These are phyloP conservation scores for Thereva unica DNA, from an alignment of 2,888 invertebrate genomes.

Conservation along the genomic window DNA sequence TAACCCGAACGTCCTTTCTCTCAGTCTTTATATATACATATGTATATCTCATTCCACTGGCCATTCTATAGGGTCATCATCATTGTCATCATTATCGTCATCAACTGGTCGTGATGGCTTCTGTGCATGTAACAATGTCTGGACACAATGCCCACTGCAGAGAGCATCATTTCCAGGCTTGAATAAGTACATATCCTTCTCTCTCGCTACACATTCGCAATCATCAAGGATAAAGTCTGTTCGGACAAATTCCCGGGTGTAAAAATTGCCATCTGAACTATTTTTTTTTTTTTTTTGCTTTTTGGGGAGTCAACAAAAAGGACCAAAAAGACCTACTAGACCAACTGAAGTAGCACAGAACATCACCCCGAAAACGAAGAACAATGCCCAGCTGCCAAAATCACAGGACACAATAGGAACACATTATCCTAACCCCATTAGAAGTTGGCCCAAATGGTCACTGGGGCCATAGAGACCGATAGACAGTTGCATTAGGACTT, in stretches of 20 bases:
- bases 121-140: constrained; percentile 25
- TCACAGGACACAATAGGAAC: constrained; percentile 32
- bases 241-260: constrained; percentile 3
- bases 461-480: constrained; percentile 19
- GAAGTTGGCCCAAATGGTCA: constrained; percentile 34
- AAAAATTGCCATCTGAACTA: constrained; percentile 30
- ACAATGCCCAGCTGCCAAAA: constrained; percentile 32
- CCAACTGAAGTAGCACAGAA: background rate
- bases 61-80: constrained; percentile 18
- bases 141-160: background rate
- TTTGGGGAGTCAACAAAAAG: constrained; percentile 15
- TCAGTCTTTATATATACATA: background rate
- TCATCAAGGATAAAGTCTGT: background rate
- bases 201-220: background rate
- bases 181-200: background rate
- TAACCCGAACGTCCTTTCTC: background rate
- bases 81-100: constrained; percentile 31
- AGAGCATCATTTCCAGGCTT: no score
- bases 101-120: constrained; percentile 29
- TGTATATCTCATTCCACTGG: no score
- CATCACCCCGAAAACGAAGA: constrained; percentile 21
- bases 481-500: constrained; percentile 1
- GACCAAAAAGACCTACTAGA: constrained; percentile 16
- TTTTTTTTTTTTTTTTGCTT: background rate
- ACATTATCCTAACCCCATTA: constrained; percentile 36